Conservation (phyloP, 2,113 vertebrate genomes). For the Ovis canadensis region DNA sequence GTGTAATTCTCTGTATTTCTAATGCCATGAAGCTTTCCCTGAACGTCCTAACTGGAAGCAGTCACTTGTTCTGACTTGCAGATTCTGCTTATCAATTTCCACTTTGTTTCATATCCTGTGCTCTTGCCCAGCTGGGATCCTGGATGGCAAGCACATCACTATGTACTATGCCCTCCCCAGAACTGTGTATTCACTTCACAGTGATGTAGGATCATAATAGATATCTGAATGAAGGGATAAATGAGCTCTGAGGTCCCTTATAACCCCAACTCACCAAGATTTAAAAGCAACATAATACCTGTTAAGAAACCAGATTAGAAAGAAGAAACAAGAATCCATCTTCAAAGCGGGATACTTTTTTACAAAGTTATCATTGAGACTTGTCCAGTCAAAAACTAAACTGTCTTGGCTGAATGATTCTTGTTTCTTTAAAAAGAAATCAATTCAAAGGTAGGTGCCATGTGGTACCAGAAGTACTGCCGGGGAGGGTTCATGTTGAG, state of each 20-base stretch:
- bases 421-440: not conserved
- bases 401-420: not conserved
- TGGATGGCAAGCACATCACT: not conserved
- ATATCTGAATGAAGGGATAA: not conserved
- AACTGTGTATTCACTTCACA: not conserved
- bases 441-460: not conserved
- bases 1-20: not conserved
- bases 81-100: not conserved
- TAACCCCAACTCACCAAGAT: not conserved
- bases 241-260: not conserved
- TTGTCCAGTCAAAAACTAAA: not conserved
- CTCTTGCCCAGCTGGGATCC: not conserved
- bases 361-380: not conserved
- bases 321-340: not conserved
- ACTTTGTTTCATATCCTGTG: not conserved
- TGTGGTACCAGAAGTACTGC: not conserved
- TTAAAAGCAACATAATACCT: not conserved
- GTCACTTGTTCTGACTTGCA: not conserved
- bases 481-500: not conserved
- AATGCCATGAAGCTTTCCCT: not conserved
- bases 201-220: not conserved
- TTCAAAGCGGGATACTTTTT: not conserved
- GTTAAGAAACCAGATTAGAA: not conserved
- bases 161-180: not conserved
- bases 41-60: not conserved